Evolutionary conservation across 2,797 vertebrate species (phyloP), one percentile per base, ranked within the genome.

Genomic region (Podargus strigoides): DNA sequence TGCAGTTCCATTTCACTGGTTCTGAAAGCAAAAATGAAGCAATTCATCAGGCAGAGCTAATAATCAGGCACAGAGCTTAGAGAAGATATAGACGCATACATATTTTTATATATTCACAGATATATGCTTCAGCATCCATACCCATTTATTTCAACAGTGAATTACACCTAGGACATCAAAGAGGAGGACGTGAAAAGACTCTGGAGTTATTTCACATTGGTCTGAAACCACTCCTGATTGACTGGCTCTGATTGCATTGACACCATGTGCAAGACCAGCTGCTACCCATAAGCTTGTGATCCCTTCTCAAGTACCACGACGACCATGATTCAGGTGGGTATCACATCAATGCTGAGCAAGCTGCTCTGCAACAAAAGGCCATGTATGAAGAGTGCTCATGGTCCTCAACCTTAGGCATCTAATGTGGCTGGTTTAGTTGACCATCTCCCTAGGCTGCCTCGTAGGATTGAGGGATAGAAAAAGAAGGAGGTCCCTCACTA

Each of bases 341-440:
- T 49, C 46, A 41, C 26, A 60, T 7, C n/a, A 44, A 4, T 1
- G n/a, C 28, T 50, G 59, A 77, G 14, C 30, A 67, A 72, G 42
- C 7, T 62, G 55, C 23, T 73, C 30, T 63, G 39, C 55, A 73
- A 37, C 18, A 14, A 36, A 52, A 30, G 5, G 23, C 36, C 24
- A 52, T 20, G 37, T n/a, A 6, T 20, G 10, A 14, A 37, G 20
- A 70, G 18, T 3, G 14, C 9, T 67, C 66, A 19, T 0, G 0
- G 11, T 63, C 32, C 66, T 68, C 66, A 73, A 8, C 22, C 41
- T 28, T 16, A 55, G 20, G 24, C 37, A 26, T n/a, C 68, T 46
- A 39, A 15, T 3, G 0, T 3, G 12, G 28, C 20, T 62, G 66
- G 42, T 21, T 56, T 60, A 36, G 26, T 10, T 50, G 55, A 67